phyloP scores from a whole-genome alignment of 2,888 invertebrate genomes.

The Thera britannica region DNA sequence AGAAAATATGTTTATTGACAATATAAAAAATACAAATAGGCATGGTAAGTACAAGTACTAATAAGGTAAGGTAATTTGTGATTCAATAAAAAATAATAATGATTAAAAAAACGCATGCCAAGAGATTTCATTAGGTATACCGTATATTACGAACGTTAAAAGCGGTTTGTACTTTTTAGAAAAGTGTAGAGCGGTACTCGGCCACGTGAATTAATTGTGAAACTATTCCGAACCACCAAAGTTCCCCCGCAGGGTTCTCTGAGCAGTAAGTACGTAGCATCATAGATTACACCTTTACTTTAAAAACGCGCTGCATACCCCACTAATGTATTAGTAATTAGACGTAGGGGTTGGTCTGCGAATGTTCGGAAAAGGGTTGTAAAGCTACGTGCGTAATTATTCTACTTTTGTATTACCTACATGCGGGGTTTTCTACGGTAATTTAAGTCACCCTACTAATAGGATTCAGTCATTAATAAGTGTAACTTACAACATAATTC shows the following conservation, averaged over 20 bases:
- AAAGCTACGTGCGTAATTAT: background rate
- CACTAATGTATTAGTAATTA: constrained; percentile 13
- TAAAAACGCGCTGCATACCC: background rate
- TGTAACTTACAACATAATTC: too few species aligned
- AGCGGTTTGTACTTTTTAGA: background rate
- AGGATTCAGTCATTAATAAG: too few species aligned
- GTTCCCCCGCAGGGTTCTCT: constrained; percentile 11
- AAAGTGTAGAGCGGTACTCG: constrained; percentile 4
- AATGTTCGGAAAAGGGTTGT: constrained; percentile 5
- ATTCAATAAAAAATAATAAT: too few species aligned
- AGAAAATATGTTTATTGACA: too few species aligned
- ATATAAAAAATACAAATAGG: too few species aligned
- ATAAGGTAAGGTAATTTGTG: too few species aligned
- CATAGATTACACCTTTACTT: constrained; percentile 3
- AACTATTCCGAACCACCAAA: constrained; percentile 32
- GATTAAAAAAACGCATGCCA: too few species aligned
- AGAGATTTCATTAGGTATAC: too few species aligned
- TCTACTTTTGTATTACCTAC: too few species aligned
- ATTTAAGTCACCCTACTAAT: too few species aligned
- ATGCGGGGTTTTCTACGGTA: too few species aligned
- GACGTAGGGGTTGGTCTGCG: background rate
- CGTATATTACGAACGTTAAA: background rate
- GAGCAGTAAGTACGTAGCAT: constrained; percentile 6
- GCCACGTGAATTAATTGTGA: constrained; percentile 35
- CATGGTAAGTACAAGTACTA: too few species aligned